Conservation (phyloP, 1,140 invertebrate genomes). For the Papilio machaon region DNA sequence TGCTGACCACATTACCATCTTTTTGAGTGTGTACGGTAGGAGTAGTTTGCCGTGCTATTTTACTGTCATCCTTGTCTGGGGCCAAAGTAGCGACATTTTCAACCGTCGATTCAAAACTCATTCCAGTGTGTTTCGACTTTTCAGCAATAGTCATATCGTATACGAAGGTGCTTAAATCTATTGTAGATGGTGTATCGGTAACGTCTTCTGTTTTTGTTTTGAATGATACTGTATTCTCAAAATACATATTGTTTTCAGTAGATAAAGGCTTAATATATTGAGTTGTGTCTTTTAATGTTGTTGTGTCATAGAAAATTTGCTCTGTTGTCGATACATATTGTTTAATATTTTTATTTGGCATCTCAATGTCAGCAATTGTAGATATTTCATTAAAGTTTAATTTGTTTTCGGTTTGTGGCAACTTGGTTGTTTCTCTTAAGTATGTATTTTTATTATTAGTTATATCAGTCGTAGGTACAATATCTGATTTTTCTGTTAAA, state of each 20-base stretch:
- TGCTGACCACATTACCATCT: neutral
- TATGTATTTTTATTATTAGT: neutral
- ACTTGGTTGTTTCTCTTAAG: neutral
- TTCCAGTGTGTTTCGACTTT: conserved; percentile 5
- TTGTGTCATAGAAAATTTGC: neutral
- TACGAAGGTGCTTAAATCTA: neutral
- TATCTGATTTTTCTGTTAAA: neutral
- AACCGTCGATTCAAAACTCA: conserved; percentile 24
- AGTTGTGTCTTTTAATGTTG: neutral
- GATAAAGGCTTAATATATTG: neutral
- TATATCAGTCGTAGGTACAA: neutral
- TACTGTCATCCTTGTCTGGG: neutral
- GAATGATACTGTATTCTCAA: neutral
- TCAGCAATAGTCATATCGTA: neutral
- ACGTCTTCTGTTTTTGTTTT: conserved; percentile 23
- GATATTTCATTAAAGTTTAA: neutral
- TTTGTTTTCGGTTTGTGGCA: neutral
- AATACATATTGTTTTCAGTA: conserved; percentile 3
- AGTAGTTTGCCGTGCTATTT: neutral
- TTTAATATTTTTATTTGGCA: neutral
- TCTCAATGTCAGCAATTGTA: neutral
- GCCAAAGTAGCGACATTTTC: conserved; percentile 12
- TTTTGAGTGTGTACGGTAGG: neutral
- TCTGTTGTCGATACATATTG: conserved; percentile 4
- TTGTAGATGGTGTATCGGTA: conserved; percentile 4